Conservation (phyloP, 2,888 invertebrate species). For the Sialis lutaria region DNA sequence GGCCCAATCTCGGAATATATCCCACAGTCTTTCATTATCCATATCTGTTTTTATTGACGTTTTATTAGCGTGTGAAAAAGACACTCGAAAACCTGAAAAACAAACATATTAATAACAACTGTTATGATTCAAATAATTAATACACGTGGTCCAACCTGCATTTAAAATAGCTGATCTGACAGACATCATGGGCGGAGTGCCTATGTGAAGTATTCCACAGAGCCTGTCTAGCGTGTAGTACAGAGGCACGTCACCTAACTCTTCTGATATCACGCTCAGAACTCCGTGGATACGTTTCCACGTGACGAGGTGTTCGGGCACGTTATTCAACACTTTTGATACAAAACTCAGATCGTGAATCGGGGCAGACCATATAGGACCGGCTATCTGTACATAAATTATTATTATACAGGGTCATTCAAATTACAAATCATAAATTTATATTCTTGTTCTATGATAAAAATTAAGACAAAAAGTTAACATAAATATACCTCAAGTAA, state of each 20-base stretch:
- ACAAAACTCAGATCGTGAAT: conserved; percentile 73
- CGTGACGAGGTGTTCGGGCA: conserved; percentile 41
- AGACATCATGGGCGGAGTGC: conserved; percentile 48
- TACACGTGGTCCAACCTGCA: conserved; percentile 74
- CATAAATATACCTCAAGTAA: too few species aligned
- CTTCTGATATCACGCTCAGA: conserved; percentile 64
- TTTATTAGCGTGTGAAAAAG: conserved; percentile 77
- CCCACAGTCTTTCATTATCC: conserved; percentile 76
- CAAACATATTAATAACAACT: too few species aligned
- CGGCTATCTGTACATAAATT: conserved; percentile 47
- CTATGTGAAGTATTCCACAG: conserved; percentile 50
- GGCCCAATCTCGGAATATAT: conserved; percentile 73
- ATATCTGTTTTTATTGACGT: conserved; percentile 87
- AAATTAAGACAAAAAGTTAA: too few species aligned
- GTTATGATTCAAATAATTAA: too few species aligned
- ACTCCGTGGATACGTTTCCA: conserved; percentile 62
- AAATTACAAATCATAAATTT: too few species aligned
- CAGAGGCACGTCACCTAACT: conserved; percentile 67
- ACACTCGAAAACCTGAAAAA: conserved; percentile 80
- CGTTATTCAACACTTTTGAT: conserved; percentile 34
- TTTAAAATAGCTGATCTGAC: conserved; percentile 34
- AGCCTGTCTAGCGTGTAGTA: conserved; percentile 74
- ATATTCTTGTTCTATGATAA: too few species aligned
- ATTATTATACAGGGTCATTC: conserved; percentile 6
- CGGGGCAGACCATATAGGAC: conserved; percentile 86